Evolutionary conservation across 1,140 invertebrate species (phyloP).

Genomic region (Adoxophyes honmai): DNA sequence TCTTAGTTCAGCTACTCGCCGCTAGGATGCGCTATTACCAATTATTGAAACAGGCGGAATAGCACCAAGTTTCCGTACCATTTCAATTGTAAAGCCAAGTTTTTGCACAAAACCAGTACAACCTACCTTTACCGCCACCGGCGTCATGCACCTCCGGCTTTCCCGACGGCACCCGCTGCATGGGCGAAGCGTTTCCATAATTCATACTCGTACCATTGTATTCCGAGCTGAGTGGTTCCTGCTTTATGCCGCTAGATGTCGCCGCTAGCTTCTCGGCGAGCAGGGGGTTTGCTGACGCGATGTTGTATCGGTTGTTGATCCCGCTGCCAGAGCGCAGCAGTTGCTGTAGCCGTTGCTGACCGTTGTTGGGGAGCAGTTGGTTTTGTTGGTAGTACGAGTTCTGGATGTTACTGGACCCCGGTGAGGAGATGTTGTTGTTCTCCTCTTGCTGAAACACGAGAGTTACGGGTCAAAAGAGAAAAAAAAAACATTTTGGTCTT

Average conservation of each 20-base stretch:
- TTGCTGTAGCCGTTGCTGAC: constrained; percentile 68
- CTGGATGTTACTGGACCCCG: constrained; percentile 58
- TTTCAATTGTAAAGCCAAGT: no score
- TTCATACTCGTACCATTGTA: constrained; percentile 72
- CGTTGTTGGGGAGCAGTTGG: constrained; percentile 58
- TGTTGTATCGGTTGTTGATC: constrained; percentile 83
- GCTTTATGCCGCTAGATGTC: constrained; percentile 78
- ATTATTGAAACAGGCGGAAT: no score
- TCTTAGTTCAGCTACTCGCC: constrained; percentile 28
- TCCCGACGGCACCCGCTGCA: constrained; percentile 73
- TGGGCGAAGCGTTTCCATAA: constrained; percentile 69
- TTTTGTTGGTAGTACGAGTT: constrained; percentile 57
- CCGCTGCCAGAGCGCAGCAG: constrained; percentile 61
- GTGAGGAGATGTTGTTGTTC: constrained; percentile 72
- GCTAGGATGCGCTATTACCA: constrained; percentile 40
- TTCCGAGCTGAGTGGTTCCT: constrained; percentile 72
- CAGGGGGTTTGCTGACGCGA: constrained; percentile 88
- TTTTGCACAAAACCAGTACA: constrained; percentile 40
- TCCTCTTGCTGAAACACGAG: constrained; percentile 72
- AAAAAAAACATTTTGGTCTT: constrained; percentile 1
- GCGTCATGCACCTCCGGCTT: constrained; percentile 71
- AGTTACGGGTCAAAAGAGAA: constrained; percentile 5
- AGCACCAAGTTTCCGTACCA: no score
- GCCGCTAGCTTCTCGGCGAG: constrained; percentile 81
- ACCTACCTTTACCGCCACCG: constrained; percentile 75